These are phyloP conservation scores for Drosophila meridionalis DNA, from an alignment of 2,888 invertebrate species.

Conservation along the genomic window DNA sequence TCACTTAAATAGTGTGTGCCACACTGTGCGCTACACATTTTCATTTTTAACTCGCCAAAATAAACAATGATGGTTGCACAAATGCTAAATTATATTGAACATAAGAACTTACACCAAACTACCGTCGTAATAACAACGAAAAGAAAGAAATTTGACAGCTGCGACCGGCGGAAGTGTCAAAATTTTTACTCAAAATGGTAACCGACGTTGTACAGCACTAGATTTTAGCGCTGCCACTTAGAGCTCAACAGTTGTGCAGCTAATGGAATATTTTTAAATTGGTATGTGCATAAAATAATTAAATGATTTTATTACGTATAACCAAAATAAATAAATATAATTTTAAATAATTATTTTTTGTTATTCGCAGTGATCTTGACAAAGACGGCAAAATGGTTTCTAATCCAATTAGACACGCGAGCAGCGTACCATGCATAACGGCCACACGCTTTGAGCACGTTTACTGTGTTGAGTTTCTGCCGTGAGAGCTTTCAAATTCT, in stretches of 20 bases:
- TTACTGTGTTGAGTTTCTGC: constrained; percentile 43
- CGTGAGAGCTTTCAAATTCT: constrained; percentile 55
- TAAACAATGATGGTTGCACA: constrained; percentile 67
- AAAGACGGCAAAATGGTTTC: neutral
- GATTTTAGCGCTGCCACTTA: neutral
- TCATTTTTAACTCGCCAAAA: constrained; percentile 36
- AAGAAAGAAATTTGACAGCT: constrained; percentile 84
- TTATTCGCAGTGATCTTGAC: neutral
- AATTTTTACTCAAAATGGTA: constrained; percentile 43
- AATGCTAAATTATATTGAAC: constrained; percentile 62
- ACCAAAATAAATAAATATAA: neutral
- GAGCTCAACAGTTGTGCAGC: constrained; percentile 26
- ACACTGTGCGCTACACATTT: constrained; percentile 36
- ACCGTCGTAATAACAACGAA: constrained; percentile 84
- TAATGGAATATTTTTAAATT: neutral
- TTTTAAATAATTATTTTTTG: neutral
- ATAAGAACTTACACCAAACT: constrained; percentile 83
- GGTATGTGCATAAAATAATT: neutral
- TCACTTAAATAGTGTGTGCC: constrained; percentile 21
- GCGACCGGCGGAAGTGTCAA: constrained; percentile 77
- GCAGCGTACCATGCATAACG: constrained; percentile 35
- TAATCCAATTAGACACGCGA: constrained; percentile 11
- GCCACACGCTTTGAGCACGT: constrained; percentile 18
- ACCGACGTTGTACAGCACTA: constrained; percentile 27
- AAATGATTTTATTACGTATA: neutral